Evolutionary conservation across 2,797 vertebrate species (phyloP).

Genomic region (Nannoperca obscura): DNA sequence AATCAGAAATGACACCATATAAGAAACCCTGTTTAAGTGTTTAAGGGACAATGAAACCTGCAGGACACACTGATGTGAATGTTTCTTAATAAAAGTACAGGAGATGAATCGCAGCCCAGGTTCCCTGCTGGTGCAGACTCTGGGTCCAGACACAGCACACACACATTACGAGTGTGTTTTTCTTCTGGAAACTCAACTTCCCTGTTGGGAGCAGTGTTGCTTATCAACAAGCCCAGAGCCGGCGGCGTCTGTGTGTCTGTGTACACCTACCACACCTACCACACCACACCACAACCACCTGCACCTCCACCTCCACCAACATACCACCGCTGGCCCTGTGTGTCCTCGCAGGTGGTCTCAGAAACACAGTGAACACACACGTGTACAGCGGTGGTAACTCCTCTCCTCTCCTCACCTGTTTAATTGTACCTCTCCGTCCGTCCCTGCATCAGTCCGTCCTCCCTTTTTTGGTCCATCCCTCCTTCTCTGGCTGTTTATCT

Average conservation of each 20-base stretch:
- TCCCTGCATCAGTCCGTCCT: background rate
- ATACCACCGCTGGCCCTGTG: conserved; percentile 32
- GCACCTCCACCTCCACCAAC: conserved; percentile 2
- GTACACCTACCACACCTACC: background rate
- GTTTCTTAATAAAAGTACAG: background rate
- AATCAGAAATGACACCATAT: background rate
- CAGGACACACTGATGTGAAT: background rate
- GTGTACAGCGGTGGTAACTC: background rate
- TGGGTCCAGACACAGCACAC: conserved; percentile 30
- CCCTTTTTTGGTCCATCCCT: background rate
- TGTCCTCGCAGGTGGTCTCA: conserved; percentile 52
- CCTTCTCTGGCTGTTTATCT: background rate
- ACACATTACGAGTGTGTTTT: conserved; percentile 55
- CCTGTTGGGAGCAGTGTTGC: conserved; percentile 49
- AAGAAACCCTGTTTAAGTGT: background rate
- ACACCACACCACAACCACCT: conserved; percentile 5
- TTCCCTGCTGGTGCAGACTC: conserved; percentile 32
- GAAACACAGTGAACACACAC: conserved; percentile 11
- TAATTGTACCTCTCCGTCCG: background rate
- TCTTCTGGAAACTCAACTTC: conserved; percentile 52
- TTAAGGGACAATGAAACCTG: background rate
- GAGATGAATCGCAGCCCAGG: background rate
- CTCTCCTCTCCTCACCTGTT: conserved; percentile 20
- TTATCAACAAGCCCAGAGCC: conserved; percentile 61
- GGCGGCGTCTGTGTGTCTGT: conserved; percentile 33